A percentile compares a stretch with the other conserved stretches of the same genome.
Evolutionary conservation across 2,797 vertebrate genomes (phyloP).

Genomic region (Galagoides demidoff): DNA sequence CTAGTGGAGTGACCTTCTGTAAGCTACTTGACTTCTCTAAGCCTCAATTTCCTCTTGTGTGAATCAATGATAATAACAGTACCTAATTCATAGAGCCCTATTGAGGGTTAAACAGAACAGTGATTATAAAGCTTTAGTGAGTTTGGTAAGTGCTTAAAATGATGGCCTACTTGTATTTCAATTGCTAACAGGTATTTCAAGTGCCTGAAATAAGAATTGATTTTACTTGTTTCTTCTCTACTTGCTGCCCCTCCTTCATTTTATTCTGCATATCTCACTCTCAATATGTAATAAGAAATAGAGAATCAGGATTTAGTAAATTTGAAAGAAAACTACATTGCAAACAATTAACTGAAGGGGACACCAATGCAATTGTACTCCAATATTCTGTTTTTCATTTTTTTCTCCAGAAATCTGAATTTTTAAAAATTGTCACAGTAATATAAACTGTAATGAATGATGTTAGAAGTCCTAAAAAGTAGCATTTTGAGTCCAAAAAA

Average conservation of each 20-base stretch:
- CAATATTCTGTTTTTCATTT: background rate
- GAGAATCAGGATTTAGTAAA: background rate
- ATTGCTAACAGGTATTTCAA: background rate
- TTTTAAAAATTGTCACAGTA: slow-evolving; percentile 30
- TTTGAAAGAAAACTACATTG: background rate
- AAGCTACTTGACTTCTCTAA: background rate
- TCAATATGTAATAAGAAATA: background rate
- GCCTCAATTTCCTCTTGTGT: background rate
- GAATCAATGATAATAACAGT: background rate
- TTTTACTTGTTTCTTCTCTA: background rate
- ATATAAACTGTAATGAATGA: background rate
- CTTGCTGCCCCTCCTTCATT: background rate
- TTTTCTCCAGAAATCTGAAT: background rate
- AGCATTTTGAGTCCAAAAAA: background rate
- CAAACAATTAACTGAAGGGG: background rate
- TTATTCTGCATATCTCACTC: background rate
- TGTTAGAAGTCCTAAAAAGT: background rate
- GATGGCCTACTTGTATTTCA: background rate
- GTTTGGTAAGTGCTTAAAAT: background rate
- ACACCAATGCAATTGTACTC: background rate
- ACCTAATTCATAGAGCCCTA: background rate
- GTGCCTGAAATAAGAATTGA: background rate
- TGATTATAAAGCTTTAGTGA: background rate
- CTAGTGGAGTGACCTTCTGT: background rate
- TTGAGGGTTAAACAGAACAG: background rate